A percentile compares a stretch with the other conserved stretches of the same genome.
Evolutionary conservation across 1,140 invertebrate genomes (phyloP).

Genomic region (Bathynomus jamesi): DNA sequence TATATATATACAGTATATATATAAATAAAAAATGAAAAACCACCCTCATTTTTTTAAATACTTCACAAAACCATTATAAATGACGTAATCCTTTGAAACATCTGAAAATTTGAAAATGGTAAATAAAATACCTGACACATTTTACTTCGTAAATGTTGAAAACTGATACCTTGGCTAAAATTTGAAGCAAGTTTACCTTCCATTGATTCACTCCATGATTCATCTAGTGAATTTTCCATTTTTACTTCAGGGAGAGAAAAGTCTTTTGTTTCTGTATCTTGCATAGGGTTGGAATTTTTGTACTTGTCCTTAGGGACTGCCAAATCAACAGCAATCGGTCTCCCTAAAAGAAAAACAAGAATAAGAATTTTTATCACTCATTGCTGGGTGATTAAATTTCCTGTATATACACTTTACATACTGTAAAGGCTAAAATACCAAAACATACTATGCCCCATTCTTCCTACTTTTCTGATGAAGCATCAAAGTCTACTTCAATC

Average conservation of each 20-base stretch:
- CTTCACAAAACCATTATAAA: no score
- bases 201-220: constrained; percentile 7
- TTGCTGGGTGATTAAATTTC: no score
- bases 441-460: no score
- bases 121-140: background rate
- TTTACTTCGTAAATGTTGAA: background rate
- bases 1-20: no score
- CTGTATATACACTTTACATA: no score
- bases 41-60: no score
- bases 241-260: background rate
- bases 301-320: constrained; percentile 31
- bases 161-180: background rate
- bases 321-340: constrained; percentile 20
- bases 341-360: constrained; percentile 11
- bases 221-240: background rate
- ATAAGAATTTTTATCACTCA: background rate
- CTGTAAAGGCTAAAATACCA: no score
- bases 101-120: no score
- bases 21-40: no score
- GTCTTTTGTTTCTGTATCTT: constrained; percentile 21
- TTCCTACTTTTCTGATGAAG: no score
- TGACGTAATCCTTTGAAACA: background rate
- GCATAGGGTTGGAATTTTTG: constrained; percentile 42
- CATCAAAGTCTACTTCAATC: no score
- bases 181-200: background rate